phyloP scores from a whole-genome alignment of 2,888 invertebrate species.

The Eurois occulta region DNA sequence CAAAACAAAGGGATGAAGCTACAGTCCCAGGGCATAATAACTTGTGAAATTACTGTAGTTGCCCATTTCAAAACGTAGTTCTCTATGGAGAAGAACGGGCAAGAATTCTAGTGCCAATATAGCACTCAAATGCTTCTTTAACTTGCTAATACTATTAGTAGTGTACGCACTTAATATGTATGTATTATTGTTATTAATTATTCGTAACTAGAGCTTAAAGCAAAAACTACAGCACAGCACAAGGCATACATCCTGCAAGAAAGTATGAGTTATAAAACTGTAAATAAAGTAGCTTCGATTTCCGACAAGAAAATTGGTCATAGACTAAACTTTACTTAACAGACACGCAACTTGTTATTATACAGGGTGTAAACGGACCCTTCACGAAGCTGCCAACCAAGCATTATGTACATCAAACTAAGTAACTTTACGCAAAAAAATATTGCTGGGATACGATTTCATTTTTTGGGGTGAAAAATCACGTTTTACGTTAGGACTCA shows the following conservation, averaged over 20 bases:
- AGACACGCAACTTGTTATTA: not conserved
- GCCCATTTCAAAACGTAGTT: too few species aligned
- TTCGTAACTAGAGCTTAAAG: not conserved
- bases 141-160: not conserved
- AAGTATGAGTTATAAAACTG: conserved; percentile 54
- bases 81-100: not conserved
- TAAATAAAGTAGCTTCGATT: conserved; percentile 52
- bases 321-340: conserved; percentile 21
- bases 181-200: conserved; percentile 8
- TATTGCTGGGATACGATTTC: too few species aligned
- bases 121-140: not conserved
- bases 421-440: too few species aligned
- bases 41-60: too few species aligned
- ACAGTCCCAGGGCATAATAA: too few species aligned
- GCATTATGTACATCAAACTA: too few species aligned
- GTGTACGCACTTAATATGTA: not conserved
- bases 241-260: conserved; percentile 56
- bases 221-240: conserved; percentile 38
- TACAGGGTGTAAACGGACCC: too few species aligned
- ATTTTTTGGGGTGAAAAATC: too few species aligned
- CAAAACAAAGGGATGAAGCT: too few species aligned
- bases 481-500: too few species aligned
- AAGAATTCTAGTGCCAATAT: not conserved
- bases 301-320: conserved; percentile 63
- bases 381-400: too few species aligned